Base-by-base conservation (phyloP, 2,888 invertebrate genomes). In the Idaea dimidiata region DNA sequence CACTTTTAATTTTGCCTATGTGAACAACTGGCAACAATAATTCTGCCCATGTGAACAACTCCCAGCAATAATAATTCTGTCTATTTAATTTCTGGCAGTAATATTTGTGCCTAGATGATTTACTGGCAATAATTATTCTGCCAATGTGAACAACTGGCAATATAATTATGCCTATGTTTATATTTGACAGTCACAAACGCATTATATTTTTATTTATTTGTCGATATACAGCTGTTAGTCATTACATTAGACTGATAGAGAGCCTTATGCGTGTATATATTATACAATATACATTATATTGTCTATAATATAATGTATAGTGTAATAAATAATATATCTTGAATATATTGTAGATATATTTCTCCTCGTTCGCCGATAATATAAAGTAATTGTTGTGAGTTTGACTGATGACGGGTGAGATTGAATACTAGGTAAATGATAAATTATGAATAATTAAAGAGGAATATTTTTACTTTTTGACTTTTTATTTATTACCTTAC, bases 381-480 rank as follows among this genome's bases (percentile, higher is more conserved):
- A 14, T 33, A 43, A 24, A 3, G 24, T 78, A 77, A 70, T 75
- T 80, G 73, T 76, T 77, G 84, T 83, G 82, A 81, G 83, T 81
- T 80, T 83, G 86, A 85, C 82, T 84, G 87, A 83, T 58, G 83
- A 83, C 79, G 87, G 80, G 88, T 86, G 89, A 86, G 81, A 82
- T 83, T 43, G 10, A 14, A 43, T 43, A 80, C 73, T 84, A 77
- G 61, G 17, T 65, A 66, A 72, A 89, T 75, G 80, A 86, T 88
- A 87, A 88, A 89, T 88, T 88, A 89, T 89, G 83, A 89, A 90
- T 90, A 89, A 91, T 75, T 66, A 83, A 90, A 88, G 86, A 88
- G 86, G 84, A 80, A 89, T 90, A 90, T 91, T 91, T 91, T 91
- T 89, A 85, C 59, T 66, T 43, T 67, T 33, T 55, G 68, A 62